These are phyloP conservation scores for Lycodopsis pacificus DNA, from an alignment of 2,797 vertebrate species.

Conservation along the genomic window DNA sequence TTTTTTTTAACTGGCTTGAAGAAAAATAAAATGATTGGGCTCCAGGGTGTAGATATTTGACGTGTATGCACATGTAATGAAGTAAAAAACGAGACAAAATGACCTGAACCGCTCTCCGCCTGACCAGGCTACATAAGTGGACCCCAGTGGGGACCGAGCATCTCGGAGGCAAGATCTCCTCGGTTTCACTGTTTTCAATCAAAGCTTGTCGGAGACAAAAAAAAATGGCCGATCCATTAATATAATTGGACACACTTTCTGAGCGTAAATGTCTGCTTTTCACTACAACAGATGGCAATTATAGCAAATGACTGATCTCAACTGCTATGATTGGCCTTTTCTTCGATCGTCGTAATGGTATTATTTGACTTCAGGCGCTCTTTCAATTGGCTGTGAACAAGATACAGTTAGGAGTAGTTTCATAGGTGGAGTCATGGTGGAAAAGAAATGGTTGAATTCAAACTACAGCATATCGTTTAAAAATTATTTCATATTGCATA, in stretches of 20 bases:
- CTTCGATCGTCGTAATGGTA: neutral
- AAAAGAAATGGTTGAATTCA: conserved; percentile 7
- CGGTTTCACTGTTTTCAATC: conserved; percentile 25
- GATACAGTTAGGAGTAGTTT: conserved; percentile 2
- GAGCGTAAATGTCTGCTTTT: conserved; percentile 9
- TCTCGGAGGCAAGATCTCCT: conserved; percentile 38
- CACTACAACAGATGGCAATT: conserved; percentile 27
- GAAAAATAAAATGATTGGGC: conserved; percentile 23
- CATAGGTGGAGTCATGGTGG: neutral
- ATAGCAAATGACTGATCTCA: conserved; percentile 26
- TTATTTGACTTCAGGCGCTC: conserved; percentile 34
- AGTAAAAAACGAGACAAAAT: conserved; percentile 63
- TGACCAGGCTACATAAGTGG: conserved; percentile 59
- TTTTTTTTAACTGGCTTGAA: conserved; percentile 9
- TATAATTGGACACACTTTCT: conserved; percentile 18
- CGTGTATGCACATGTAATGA: conserved; percentile 60
- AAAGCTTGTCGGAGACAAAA: conserved; percentile 11
- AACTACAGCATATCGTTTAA: neutral
- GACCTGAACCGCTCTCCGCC: conserved; percentile 38
- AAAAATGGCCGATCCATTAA: conserved; percentile 12
- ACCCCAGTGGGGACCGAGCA: conserved; percentile 41
- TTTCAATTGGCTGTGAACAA: conserved; percentile 26
- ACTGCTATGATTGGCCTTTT: conserved; percentile 16
- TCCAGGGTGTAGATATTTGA: conserved; percentile 47
- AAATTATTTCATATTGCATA: conserved; percentile 5